Evolutionary conservation across 1,140 invertebrate species (phyloP), one percentile per base, ranked within the genome.

Genomic region (Leptinotarsa undecemlineata): DNA sequence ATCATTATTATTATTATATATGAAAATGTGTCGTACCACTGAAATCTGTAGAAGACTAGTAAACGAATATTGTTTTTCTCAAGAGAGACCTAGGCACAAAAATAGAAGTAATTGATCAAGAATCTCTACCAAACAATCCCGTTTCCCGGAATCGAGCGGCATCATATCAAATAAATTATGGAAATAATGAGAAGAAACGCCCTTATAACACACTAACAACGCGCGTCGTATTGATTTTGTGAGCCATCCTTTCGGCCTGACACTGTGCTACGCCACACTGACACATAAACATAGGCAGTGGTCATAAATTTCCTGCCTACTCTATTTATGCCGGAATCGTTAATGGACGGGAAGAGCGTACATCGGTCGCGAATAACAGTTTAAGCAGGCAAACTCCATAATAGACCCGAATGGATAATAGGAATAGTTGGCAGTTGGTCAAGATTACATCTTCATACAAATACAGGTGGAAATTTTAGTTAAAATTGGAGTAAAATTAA

Each of bases 221-320:
- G 15, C 51, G 51, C 15, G 48, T 61, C 5, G 51, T 71, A 71
- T 71, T 26, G 69, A 71, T 71, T 71, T 71, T 71, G 69, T 33
- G 48, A 71, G 57, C 48, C 48, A 68, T 47, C 33, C 66, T 42
- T 19, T 51, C 26, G 69, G 13, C 69, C 69, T 71, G 69, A 71
- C 48, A 71, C 57, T 71, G 57, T 48, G 48, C 33, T 26, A 62
- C 33, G 51, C 69, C 48, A 60, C 26, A 71, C 69, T 61, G 51
- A 71, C 69, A 71, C 69, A 71, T 71, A 60, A 71, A 71, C 69
- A 71, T 71, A 71, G 69, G 60, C 69, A 71, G 23, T 60, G 69
- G 48, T 71, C 51, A 71, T 71, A 71, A 61, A 26, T 61, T 23
- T 20, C 26, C 57, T 71, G 20, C 60, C 48, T 61, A 26, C 33